A percentile compares a stretch with the other conserved stretches of the same genome.
These are phyloP conservation scores for Pomacea maculata DNA, from an alignment of 1,140 invertebrate genomes.

Conservation along the genomic window DNA sequence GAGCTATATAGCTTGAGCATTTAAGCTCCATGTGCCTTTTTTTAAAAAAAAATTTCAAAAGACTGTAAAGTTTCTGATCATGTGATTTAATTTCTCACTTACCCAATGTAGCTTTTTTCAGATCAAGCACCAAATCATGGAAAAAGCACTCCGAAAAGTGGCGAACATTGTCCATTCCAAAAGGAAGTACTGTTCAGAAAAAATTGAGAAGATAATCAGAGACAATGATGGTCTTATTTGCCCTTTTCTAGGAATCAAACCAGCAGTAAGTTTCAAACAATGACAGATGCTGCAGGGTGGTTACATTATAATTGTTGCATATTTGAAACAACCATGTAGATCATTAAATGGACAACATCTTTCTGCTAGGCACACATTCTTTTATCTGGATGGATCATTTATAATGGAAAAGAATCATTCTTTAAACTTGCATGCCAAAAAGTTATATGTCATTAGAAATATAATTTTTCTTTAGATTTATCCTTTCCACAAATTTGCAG, in stretches of 20 bases:
- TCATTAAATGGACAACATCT: background rate
- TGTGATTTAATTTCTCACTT: no score
- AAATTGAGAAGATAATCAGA: background rate
- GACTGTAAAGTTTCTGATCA: no score
- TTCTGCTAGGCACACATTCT: background rate
- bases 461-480: no score
- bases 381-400: background rate
- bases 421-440: no score
- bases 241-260: conserved; percentile 3
- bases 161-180: background rate
- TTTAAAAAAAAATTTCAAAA: no score
- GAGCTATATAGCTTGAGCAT: no score
- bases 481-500: no score
- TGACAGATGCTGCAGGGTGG: background rate
- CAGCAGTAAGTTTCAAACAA: background rate
- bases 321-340: background rate
- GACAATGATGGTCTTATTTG: conserved; percentile 1
- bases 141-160: conserved; percentile 1
- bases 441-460: no score
- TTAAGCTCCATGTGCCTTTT: no score
- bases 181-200: background rate
- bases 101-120: background rate
- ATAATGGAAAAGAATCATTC: no score
- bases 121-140: conserved; percentile 2
- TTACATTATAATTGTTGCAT: background rate